A percentile compares a stretch with the other conserved stretches of the same genome.
Evolutionary conservation across 64 coral and sea anemone genomes (phyloP).

Genomic region (Anthopleura sola): DNA sequence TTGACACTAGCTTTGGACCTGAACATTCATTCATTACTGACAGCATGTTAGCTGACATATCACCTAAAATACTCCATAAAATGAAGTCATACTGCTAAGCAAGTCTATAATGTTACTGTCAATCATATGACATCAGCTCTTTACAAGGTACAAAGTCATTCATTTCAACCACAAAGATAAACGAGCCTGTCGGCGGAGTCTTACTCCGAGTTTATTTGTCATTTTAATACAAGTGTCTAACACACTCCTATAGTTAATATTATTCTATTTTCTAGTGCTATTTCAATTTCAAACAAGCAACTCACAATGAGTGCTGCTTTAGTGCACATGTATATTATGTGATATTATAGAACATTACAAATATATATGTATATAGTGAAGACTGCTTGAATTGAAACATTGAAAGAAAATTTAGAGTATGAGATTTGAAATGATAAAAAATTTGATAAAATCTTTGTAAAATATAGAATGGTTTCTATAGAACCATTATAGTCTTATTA

Average conservation of each 20-base stretch:
- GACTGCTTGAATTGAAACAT: not conserved
- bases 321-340: not conserved
- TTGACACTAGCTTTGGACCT: no score
- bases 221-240: not conserved
- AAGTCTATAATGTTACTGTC: no score
- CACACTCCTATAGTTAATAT: not conserved
- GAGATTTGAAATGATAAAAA: not conserved
- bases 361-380: not conserved
- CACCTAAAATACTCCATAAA: no score
- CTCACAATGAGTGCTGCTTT: not conserved
- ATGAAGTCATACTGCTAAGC: no score
- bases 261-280: not conserved
- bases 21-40: no score
- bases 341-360: not conserved
- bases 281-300: slow-evolving; percentile 14
- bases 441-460: slow-evolving; percentile 2
- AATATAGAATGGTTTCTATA: no score
- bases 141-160: no score
- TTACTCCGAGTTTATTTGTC: not conserved
- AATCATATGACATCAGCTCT: no score
- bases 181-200: no score
- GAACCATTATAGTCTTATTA: not conserved
- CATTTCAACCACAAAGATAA: no score
- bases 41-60: no score
- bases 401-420: not conserved